Conservation (phyloP, 2,113 vertebrate species). For the Tetraodon nigroviridis region DNA sequence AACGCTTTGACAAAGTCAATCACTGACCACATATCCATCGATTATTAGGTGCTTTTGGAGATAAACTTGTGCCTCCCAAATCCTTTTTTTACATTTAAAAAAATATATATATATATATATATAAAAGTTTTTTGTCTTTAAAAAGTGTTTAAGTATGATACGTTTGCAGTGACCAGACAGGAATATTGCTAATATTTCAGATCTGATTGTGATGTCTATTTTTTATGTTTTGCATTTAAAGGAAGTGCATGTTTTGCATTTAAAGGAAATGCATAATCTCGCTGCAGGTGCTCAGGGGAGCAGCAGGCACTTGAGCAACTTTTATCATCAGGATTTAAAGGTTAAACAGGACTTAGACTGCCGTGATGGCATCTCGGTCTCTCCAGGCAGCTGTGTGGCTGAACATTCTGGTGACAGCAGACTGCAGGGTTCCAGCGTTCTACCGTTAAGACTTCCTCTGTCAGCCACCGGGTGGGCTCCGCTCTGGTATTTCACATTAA, state of each 20-base stretch:
- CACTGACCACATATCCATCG: slow-evolving; percentile 3
- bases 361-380: slow-evolving; percentile 56
- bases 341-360: slow-evolving; percentile 61
- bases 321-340: slow-evolving; percentile 54
- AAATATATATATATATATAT: too few relatives aligned
- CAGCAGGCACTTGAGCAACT: slow-evolving; percentile 12
- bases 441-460: slow-evolving; percentile 42
- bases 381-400: slow-evolving; percentile 41
- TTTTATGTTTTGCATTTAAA: not conserved
- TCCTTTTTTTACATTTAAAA: too few relatives aligned
- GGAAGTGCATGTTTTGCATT: not conserved
- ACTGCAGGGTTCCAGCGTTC: slow-evolving; percentile 39
- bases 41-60: slow-evolving; percentile 1
- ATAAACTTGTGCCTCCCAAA: too few relatives aligned
- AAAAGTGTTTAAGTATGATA: too few relatives aligned
- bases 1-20: slow-evolving; percentile 31
- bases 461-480: slow-evolving; percentile 44
- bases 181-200: too few relatives aligned
- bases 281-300: slow-evolving; percentile 17
- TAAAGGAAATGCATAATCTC: slow-evolving; percentile 3
- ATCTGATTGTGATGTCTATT: too few relatives aligned
- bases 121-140: too few relatives aligned
- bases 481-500: slow-evolving; percentile 66
- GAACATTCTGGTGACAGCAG: slow-evolving; percentile 43
- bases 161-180: too few relatives aligned